Base-by-base conservation (phyloP, 64 coral and sea anemone species). In the Porites lutea region DNA sequence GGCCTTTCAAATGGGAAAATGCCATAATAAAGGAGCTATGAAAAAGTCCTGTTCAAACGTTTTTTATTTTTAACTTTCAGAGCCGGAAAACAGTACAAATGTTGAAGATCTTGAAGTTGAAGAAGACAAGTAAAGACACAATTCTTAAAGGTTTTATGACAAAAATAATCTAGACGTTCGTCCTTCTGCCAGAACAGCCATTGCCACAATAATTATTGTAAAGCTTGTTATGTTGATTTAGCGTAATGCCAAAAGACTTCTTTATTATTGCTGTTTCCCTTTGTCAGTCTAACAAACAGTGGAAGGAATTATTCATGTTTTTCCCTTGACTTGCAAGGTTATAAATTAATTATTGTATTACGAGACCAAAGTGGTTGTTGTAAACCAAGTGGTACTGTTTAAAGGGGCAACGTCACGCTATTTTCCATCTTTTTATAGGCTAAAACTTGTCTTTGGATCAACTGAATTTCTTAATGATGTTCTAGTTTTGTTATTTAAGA, bases 151-250 rank as follows among this genome's bases (percentile, higher is more conserved):
- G 9, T 16, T 83, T 65, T 50, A 44, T 45, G 3, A 53, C 1
- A 12, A 43, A 44, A 45, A 80, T 60, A 80, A 11, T 44, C 78
- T 44, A 23, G 57, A 21, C 59, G 15, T 18, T 80, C 7, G 27
- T 37, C 54, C 73, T 60, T 60, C 78, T 18, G 13, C 9, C 11
- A 81, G 58, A 62, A 23, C 45, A 13, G 18, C 49, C 11, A 76
- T 76, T 84, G 50, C 59, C 20, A 68, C 19, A 4, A 2, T 14
- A 50, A 68, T 51, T 52, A 84, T 68, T 68, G 46, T 51, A 84
- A 68, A 84, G 62, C 18, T 52, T 82, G 79, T 82, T 84, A 21
- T 49, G 48, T 52, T 84, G 44, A 84, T 68, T 18, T 19, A 51
- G 52, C 16, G 52, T 13, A 51, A 51, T 18, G 27, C 66, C 27